A percentile compares a stretch with the other conserved stretches of the same genome.
These are phyloP conservation scores for Diadumene lineata DNA, from an alignment of 92 coral and sea anemone genomes.

Conservation along the genomic window DNA sequence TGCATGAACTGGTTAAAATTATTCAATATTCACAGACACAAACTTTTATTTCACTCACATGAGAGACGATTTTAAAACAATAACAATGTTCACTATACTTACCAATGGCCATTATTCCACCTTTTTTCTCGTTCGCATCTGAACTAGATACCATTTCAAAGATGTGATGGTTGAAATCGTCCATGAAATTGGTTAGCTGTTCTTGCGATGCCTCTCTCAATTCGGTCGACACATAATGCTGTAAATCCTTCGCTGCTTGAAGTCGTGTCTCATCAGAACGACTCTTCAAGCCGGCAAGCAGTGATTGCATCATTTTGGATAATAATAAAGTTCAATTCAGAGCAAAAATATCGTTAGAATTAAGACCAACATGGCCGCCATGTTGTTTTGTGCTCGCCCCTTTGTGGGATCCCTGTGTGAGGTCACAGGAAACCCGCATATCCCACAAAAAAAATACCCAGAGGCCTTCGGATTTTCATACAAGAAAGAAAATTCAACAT, in stretches of 20 bases:
- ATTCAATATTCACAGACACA: too few species aligned
- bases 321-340: not conserved
- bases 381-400: slow-evolving; percentile 23
- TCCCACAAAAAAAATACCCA: slow-evolving; percentile 5
- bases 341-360: not conserved
- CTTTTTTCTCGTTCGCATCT: slow-evolving; percentile 98
- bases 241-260: slow-evolving; percentile 89
- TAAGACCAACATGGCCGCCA: slow-evolving; percentile 33
- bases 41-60: too few species aligned
- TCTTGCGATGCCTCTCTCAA: slow-evolving; percentile 97
- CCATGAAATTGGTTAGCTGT: slow-evolving; percentile 88
- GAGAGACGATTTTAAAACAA: too few species aligned
- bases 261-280: slow-evolving; percentile 90
- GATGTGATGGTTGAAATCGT: slow-evolving; percentile 89
- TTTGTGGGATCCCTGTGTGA: slow-evolving; percentile 18
- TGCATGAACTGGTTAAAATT: too few species aligned
- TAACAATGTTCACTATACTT: slow-evolving; percentile 18
- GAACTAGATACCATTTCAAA: slow-evolving; percentile 99
- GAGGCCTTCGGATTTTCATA: not conserved
- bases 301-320: slow-evolving; percentile 76
- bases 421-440: slow-evolving; percentile 21
- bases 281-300: slow-evolving; percentile 91
- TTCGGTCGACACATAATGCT: slow-evolving; percentile 95
- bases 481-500: slow-evolving; percentile 30
- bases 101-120: slow-evolving; percentile 98